phyloP scores from a whole-genome alignment of 2,113 vertebrate species.

The Eleginops maclovinus region DNA sequence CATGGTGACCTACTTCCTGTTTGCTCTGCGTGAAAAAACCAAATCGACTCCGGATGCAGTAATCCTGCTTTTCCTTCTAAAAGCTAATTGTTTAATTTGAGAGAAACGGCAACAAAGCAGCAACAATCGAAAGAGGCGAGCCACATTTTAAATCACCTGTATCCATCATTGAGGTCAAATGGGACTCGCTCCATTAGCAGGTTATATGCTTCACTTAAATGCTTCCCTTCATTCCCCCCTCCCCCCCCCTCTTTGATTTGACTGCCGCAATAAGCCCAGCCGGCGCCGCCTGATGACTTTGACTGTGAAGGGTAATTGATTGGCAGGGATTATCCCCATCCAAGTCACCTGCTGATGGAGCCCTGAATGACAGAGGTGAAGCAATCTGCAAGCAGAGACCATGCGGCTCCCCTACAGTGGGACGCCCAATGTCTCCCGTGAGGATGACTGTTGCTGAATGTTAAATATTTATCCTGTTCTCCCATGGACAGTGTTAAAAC shows the following conservation, averaged over 20 bases:
- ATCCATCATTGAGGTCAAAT: slow-evolving; percentile 38
- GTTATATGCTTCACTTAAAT: slow-evolving; percentile 62
- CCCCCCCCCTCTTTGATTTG: slow-evolving; percentile 52
- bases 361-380: slow-evolving; percentile 46
- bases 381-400: slow-evolving; percentile 31
- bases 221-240: slow-evolving; percentile 47
- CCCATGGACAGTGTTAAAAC: neutral
- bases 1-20: slow-evolving; percentile 18
- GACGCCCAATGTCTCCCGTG: neutral
- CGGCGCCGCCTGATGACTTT: slow-evolving; percentile 73
- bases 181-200: slow-evolving; percentile 43
- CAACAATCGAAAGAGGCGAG: slow-evolving; percentile 27
- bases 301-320: slow-evolving; percentile 80
- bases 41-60: slow-evolving; percentile 7
- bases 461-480: neutral
- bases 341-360: slow-evolving; percentile 70
- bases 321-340: slow-evolving; percentile 77
- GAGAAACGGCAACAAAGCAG: slow-evolving; percentile 21
- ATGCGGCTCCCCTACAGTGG: neutral
- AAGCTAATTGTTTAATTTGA: slow-evolving; percentile 36
- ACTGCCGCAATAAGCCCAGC: slow-evolving; percentile 60
- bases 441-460: neutral
- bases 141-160: slow-evolving; percentile 46
- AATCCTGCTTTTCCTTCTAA: neutral
- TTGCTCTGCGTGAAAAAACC: slow-evolving; percentile 5